Evolutionary conservation across 2,888 invertebrate species (phyloP), one percentile per base, ranked within the genome.

Genomic region (Eilema sororculum): DNA sequence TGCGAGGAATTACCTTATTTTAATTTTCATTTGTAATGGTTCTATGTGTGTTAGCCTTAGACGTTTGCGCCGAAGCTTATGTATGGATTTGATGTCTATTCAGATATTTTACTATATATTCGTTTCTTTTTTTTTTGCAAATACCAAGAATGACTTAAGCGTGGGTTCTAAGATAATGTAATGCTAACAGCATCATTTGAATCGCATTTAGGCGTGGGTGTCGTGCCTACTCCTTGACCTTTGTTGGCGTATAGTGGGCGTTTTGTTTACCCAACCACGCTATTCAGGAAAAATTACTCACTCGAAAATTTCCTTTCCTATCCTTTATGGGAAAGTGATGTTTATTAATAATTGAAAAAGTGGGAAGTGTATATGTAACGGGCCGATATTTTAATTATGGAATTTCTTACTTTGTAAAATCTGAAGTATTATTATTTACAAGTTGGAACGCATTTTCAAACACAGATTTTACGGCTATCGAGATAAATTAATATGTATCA

Each of bases 171-270:
- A 73, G 65, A 79, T 72, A 77, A 78, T 77, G 76, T 78, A 80
- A 77, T 74, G 69, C 73, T 79, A 78, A 80, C 65, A 76, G 75
- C 67, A 77, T 78, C 67, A 79, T 81, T 76, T 75, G 77, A 73
- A 73, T 76, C 68, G 65, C 72, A 78, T 73, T 73, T 62, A 60
- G 64, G 80, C 74, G 85, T 82, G 75, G 84, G 81, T 65, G 82
- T 76, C 74, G 84, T 76, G 80, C 79, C 84, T 81, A 81, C 73
- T 66, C 78, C 77, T 76, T 84, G 84, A 85, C 87, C 87, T 87
- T 87, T 84, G 65, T 57, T 56, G 73, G 67, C 60, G 67, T 56
- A 61, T 71, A 76, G 83, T 84, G 75, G 84, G 84, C 72, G 69
- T 78, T 70, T 67, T 77, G 72, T 82, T 80, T 82, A 79, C 80